Evolutionary conservation across 23 tunicate species (phyloP).

Genomic region (Trididemnum nubilum): DNA sequence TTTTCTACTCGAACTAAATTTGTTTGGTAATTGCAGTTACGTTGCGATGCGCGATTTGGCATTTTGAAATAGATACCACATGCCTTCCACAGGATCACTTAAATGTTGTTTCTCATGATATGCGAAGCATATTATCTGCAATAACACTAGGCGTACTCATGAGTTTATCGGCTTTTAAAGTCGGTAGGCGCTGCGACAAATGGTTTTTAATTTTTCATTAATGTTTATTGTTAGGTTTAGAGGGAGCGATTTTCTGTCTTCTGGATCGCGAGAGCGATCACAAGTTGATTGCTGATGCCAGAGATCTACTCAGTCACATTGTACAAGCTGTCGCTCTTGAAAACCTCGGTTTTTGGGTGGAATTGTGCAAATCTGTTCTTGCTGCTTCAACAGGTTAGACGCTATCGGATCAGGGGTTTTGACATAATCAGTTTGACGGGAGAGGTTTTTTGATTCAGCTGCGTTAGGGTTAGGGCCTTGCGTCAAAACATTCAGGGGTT

Average conservation of each 20-base stretch:
- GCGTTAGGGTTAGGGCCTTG: neutral
- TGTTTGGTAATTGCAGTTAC: too few species aligned
- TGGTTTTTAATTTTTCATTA: too few species aligned
- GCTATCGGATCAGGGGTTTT: neutral
- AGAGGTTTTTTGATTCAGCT: neutral
- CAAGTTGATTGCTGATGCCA: conserved; percentile 52
- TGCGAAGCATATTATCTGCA: too few species aligned
- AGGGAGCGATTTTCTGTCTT: conserved; percentile 87
- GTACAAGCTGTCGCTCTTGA: conserved; percentile 64
- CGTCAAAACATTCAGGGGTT: neutral
- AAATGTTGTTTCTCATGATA: too few species aligned
- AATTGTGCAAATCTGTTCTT: conserved; percentile 78
- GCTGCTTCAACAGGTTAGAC: conserved; percentile 88
- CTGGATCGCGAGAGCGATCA: conserved; percentile 74
- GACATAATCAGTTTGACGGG: neutral
- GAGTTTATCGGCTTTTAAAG: too few species aligned
- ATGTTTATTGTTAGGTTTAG: conserved; percentile 80
- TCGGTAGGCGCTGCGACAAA: too few species aligned
- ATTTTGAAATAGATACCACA: too few species aligned
- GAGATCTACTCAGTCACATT: conserved; percentile 82
- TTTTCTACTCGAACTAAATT: neutral
- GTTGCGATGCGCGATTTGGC: too few species aligned
- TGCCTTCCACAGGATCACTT: too few species aligned
- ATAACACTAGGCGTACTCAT: too few species aligned
- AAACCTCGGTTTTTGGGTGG: conserved; percentile 81